Percentiles rank a stretch among this genome's conserved stretches.
Evolutionary conservation across 2,113 vertebrate species (phyloP).

Genomic region (Isichthys henryi): DNA sequence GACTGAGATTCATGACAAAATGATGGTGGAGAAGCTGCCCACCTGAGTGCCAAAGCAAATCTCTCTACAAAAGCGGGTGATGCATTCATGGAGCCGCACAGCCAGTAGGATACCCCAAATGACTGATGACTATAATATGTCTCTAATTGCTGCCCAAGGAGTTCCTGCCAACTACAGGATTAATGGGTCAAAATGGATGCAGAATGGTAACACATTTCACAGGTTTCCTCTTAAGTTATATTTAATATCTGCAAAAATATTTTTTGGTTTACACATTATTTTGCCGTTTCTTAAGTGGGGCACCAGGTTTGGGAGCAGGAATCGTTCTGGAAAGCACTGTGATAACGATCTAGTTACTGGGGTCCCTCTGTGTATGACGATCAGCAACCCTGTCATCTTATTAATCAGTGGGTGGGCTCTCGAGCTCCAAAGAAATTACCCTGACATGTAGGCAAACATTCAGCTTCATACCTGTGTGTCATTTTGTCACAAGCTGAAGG

Average conservation of each 20-base stretch:
- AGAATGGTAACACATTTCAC: neutral
- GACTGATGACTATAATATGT: neutral
- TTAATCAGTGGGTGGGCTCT: neutral
- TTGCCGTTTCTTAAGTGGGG: neutral
- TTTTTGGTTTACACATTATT: neutral
- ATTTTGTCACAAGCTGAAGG: neutral
- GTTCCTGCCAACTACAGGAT: neutral
- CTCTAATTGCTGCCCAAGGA: neutral
- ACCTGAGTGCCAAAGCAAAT: neutral
- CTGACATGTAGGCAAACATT: neutral
- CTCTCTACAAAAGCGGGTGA: neutral
- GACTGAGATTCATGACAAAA: neutral
- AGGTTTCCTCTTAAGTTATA: neutral
- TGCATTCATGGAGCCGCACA: neutral
- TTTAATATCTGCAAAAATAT: neutral
- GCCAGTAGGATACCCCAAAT: neutral
- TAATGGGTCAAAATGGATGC: neutral
- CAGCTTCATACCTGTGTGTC: neutral
- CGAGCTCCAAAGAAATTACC: neutral
- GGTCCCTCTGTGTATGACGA: neutral
- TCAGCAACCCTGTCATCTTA: neutral
- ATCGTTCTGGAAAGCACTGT: neutral
- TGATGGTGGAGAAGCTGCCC: neutral
- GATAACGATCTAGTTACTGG: neutral
- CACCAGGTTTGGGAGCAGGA: neutral